Conservation (phyloP, 1,140 invertebrate genomes). For the Mycetomoellerius zeteki region DNA sequence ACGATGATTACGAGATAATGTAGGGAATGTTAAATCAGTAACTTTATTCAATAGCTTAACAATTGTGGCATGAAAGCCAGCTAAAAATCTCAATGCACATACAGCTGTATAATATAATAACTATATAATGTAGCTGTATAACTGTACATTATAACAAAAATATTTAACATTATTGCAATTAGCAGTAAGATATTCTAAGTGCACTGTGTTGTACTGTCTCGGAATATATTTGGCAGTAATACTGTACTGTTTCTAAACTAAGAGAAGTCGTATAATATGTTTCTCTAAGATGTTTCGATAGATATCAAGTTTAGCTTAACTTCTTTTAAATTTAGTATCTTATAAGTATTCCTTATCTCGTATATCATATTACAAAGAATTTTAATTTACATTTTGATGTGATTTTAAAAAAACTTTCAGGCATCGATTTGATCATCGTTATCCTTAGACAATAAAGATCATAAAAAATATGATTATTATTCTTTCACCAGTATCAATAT, state of each 20-base stretch:
- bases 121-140: not conserved
- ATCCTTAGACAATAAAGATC: slow-evolving; percentile 1
- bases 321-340: slow-evolving; percentile 2
- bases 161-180: slow-evolving; percentile 45
- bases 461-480: slow-evolving; percentile 32
- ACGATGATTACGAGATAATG: not conserved
- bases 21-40: slow-evolving; percentile 6
- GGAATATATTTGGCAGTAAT: slow-evolving; percentile 23
- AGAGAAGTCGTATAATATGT: slow-evolving; percentile 23
- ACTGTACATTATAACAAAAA: slow-evolving; percentile 54
- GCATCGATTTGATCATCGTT: not conserved
- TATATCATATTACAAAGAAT: slow-evolving; percentile 17
- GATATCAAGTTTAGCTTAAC: not conserved
- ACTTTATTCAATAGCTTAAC: slow-evolving; percentile 53
- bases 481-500: not conserved
- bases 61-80: slow-evolving; percentile 22
- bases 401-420: slow-evolving; percentile 14
- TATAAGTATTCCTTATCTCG: not conserved
- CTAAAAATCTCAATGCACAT: slow-evolving; percentile 38
- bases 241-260: slow-evolving; percentile 31
- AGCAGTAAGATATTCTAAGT: slow-evolving; percentile 46
- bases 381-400: not conserved
- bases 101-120: not conserved
- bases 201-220: slow-evolving; percentile 37
- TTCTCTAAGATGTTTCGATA: not conserved